Evolutionary conservation across 2,888 invertebrate genomes (phyloP).

Genomic region (Caenorhabditis sp.): DNA sequence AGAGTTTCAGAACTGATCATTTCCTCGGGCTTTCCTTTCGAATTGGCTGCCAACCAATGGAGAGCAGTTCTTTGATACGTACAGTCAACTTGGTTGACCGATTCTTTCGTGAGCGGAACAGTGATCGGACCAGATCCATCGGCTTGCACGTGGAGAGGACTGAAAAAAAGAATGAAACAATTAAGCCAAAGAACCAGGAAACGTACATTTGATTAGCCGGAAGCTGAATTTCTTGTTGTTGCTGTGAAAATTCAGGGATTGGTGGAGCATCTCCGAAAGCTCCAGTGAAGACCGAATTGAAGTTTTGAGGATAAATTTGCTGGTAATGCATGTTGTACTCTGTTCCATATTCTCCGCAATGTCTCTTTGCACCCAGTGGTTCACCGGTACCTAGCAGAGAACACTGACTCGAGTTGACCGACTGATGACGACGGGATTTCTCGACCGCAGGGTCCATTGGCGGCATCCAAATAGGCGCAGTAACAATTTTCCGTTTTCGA

Average conservation of each 20-base stretch:
- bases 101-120: not conserved
- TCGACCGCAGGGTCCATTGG: slow-evolving; percentile 41
- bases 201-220: slow-evolving; percentile 22
- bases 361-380: not conserved
- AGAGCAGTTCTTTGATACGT: slow-evolving; percentile 26
- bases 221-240: not conserved
- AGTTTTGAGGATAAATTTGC: slow-evolving; percentile 6
- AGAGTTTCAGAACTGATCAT: slow-evolving; percentile 30
- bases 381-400: slow-evolving; percentile 22
- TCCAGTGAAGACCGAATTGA: slow-evolving; percentile 6
- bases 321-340: slow-evolving; percentile 1
- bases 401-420: slow-evolving; percentile 27
- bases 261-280: not conserved
- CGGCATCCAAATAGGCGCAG: slow-evolving; percentile 67
- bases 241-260: not conserved
- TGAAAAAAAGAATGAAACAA: slow-evolving; percentile 13
- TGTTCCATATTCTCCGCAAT: not conserved
- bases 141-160: slow-evolving; percentile 48
- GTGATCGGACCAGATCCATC: slow-evolving; percentile 16
- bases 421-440: not conserved
- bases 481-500: slow-evolving; percentile 59
- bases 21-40: slow-evolving; percentile 42
- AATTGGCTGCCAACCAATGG: slow-evolving; percentile 55
- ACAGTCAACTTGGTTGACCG: slow-evolving; percentile 32
- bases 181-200: not conserved